Evolutionary conservation across 2,113 vertebrate species (phyloP), one percentile per base, ranked within the genome.

Genomic region (Phaethornis superciliosus): DNA sequence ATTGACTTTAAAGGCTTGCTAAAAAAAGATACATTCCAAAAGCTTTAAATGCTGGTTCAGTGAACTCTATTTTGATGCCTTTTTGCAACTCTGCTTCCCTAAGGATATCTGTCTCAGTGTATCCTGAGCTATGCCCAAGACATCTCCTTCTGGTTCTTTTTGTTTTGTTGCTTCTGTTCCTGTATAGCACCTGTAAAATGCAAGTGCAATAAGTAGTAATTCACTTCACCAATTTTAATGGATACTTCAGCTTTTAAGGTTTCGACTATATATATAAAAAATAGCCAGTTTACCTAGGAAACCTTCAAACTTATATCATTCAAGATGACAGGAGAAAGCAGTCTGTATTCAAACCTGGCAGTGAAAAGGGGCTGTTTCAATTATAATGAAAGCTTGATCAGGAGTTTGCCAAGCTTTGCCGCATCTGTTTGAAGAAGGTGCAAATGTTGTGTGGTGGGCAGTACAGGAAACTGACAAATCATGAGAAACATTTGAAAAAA

Each of bases 61-160:
- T 88, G 81, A 94, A 83, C 75, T 95, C 85, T 55, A 80, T 94
- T 88, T 89, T 81, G 79, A 93, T 70, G 91, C 52, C 75, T 93
- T 94, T 94, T 95, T 93, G 85, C 89, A 92, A 55, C 71, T 85
- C n/a, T 71, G 35, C 59, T 67, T 93, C 94, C 85, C 90, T 30
- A 62, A 56, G 67, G 75, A 78, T 82, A 49, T 59, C 59, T 91
- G 64, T 86, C 47, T 92, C 44, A 9, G 2, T 65, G 22, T 82
- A 79, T 77, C 63, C 67, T 44, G 42, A 76, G 63, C 85, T 89
- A 59, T 27, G 28, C 71, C 84, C 42, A 72, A 90, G 70, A 72
- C 26, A 72, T 37, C 63, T 93, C 1, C 1, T 49, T 65, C 46
- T 54, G 33, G 10, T 85, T 89, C 67, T 85, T 49, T 81, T 64